These are phyloP conservation scores for Ennomos fuscantarius DNA, from an alignment of 2,888 invertebrate species.

Conservation along the genomic window DNA sequence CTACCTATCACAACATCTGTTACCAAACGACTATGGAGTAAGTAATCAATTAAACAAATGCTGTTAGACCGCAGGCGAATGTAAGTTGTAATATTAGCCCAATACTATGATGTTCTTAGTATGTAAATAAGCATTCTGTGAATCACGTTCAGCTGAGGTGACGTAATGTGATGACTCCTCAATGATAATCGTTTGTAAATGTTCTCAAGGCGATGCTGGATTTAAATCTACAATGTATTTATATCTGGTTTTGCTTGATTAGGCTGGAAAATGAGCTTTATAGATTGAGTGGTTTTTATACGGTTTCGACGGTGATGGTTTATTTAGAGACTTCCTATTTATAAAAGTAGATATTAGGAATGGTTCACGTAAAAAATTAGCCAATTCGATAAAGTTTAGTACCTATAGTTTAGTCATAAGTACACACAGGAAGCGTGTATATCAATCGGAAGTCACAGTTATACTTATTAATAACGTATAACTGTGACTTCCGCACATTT, in stretches of 20 bases:
- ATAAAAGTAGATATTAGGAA: too few relatives aligned
- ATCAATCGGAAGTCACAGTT: too few relatives aligned
- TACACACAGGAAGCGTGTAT: too few relatives aligned
- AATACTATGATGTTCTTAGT: slow-evolving; percentile 20
- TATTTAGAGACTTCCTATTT: neutral
- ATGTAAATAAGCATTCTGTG: slow-evolving; percentile 34
- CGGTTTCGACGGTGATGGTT: neutral
- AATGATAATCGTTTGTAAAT: slow-evolving; percentile 30
- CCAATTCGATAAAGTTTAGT: too few relatives aligned
- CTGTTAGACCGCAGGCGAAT: slow-evolving; percentile 7
- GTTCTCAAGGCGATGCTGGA: slow-evolving; percentile 14
- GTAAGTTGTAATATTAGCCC: slow-evolving; percentile 30
- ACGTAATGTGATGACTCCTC: slow-evolving; percentile 38
- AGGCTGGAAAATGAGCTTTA: slow-evolving; percentile 15
- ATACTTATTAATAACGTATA: too few relatives aligned
- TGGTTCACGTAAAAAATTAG: too few relatives aligned
- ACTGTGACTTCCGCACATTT: too few relatives aligned
- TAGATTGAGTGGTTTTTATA: slow-evolving; percentile 2
- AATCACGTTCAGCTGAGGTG: slow-evolving; percentile 26
- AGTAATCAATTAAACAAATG: slow-evolving; percentile 29
- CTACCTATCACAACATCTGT: slow-evolving; percentile 16
- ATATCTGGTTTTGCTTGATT: slow-evolving; percentile 9
- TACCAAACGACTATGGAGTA: slow-evolving; percentile 3
- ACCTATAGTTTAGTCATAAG: too few relatives aligned
- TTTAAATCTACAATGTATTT: slow-evolving; percentile 12